A percentile compares a stretch with the other conserved stretches of the same genome.
These are phyloP conservation scores for Carterocephalus palaemon DNA, from an alignment of 2,888 invertebrate species.

Conservation along the genomic window DNA sequence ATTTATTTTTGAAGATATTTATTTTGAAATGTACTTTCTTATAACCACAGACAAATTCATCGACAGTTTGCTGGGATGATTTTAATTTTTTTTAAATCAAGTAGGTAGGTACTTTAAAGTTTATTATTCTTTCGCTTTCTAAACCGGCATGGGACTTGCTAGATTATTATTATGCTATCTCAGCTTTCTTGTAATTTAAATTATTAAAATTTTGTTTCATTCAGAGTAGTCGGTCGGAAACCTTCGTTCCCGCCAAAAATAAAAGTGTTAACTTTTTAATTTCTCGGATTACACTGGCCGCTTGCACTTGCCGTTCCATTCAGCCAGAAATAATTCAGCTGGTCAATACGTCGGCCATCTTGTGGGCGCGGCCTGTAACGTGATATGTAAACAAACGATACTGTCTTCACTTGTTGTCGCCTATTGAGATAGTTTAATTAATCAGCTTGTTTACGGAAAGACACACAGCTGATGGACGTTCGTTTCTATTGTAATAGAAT, in stretches of 20 bases:
- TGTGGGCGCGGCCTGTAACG: slow-evolving; percentile 47
- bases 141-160: too few species aligned
- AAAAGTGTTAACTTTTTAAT: slow-evolving; percentile 22
- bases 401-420: slow-evolving; percentile 27
- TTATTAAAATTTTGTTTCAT: too few species aligned
- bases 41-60: too few species aligned
- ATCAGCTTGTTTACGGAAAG: slow-evolving; percentile 24
- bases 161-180: too few species aligned
- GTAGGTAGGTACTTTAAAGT: too few species aligned
- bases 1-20: too few species aligned
- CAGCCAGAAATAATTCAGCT: slow-evolving; percentile 36
- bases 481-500: slow-evolving; percentile 14
- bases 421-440: slow-evolving; percentile 24
- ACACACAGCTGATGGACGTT: slow-evolving; percentile 29
- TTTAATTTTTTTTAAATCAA: too few species aligned
- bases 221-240: too few species aligned
- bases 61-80: too few species aligned
- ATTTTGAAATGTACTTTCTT: too few species aligned
- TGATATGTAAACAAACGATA: slow-evolving; percentile 42
- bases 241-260: slow-evolving; percentile 21
- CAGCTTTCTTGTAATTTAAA: too few species aligned
- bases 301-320: slow-evolving; percentile 27
- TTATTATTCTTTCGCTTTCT: too few species aligned
- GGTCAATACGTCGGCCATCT: slow-evolving; percentile 44
- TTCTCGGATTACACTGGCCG: slow-evolving; percentile 25